A percentile compares a stretch with the other conserved stretches of the same genome.
Conservation (phyloP, 1,140 invertebrate genomes). For the Leptopilina boulardi region DNA sequence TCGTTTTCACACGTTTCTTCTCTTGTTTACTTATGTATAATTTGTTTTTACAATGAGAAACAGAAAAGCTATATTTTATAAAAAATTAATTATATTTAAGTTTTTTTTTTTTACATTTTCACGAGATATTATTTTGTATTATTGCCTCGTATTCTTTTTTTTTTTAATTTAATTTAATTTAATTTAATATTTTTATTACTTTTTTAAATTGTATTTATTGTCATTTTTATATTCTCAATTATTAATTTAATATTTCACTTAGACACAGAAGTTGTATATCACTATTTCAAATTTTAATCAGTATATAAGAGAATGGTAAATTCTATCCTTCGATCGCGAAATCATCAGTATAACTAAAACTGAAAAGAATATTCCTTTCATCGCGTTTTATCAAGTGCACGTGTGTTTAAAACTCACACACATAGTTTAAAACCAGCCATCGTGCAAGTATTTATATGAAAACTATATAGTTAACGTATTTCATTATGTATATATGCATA, state of each 20-base stretch:
- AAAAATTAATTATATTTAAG: too few species aligned
- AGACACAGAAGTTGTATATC: too few species aligned
- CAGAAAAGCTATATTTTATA: too few species aligned
- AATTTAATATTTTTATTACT: too few species aligned
- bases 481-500: constrained; percentile 3
- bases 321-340: background rate
- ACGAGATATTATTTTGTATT: too few species aligned
- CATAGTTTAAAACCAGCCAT: constrained; percentile 19
- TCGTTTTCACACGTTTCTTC: background rate
- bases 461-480: background rate
- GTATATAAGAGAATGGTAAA: background rate
- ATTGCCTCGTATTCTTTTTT: too few species aligned
- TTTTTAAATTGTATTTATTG: too few species aligned
- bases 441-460: background rate
- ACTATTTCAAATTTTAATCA: background rate
- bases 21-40: background rate
- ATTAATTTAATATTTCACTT: too few species aligned
- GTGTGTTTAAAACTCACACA: background rate
- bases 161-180: too few species aligned
- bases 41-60: background rate
- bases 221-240: too few species aligned
- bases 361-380: constrained; percentile 16
- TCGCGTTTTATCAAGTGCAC: constrained; percentile 1
- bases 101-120: too few species aligned
- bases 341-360: background rate